These are phyloP conservation scores for Carpatolechia fugitivella DNA, from an alignment of 2,888 invertebrate genomes.

Conservation along the genomic window DNA sequence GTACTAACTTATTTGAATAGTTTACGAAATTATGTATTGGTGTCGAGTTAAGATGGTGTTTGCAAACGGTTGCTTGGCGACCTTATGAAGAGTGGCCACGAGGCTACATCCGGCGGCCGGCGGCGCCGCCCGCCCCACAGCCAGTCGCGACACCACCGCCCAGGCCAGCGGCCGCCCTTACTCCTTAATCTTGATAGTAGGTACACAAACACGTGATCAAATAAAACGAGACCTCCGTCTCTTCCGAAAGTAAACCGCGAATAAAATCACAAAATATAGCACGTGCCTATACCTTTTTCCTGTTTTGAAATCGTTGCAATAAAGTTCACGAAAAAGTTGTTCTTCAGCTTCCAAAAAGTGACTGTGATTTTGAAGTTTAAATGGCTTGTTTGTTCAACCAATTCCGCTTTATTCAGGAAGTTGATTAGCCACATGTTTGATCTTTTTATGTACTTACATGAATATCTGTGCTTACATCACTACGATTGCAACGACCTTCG, in stretches of 20 bases:
- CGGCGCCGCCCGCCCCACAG: slow-evolving; percentile 24
- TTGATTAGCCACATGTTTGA: background rate
- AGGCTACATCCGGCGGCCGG: slow-evolving; percentile 50
- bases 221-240: background rate
- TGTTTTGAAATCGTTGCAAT: background rate
- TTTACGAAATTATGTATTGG: slow-evolving; percentile 12
- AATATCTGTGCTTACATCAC: background rate
- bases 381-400: background rate
- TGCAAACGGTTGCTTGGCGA: slow-evolving; percentile 68
- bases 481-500: background rate
- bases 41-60: slow-evolving; percentile 41
- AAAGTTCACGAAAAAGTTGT: background rate
- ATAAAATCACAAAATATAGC: background rate
- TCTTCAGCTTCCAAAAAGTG: background rate
- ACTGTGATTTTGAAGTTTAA: background rate
- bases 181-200: background rate
- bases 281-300: background rate
- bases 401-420: background rate
- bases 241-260: background rate
- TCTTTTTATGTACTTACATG: background rate
- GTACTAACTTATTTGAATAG: too few species aligned
- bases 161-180: slow-evolving; percentile 32
- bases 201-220: background rate
- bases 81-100: slow-evolving; percentile 43
- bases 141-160: slow-evolving; percentile 67